These are phyloP conservation scores for Caenorhabditis sp. DNA, from an alignment of 2,888 invertebrate species.

Conservation along the genomic window DNA sequence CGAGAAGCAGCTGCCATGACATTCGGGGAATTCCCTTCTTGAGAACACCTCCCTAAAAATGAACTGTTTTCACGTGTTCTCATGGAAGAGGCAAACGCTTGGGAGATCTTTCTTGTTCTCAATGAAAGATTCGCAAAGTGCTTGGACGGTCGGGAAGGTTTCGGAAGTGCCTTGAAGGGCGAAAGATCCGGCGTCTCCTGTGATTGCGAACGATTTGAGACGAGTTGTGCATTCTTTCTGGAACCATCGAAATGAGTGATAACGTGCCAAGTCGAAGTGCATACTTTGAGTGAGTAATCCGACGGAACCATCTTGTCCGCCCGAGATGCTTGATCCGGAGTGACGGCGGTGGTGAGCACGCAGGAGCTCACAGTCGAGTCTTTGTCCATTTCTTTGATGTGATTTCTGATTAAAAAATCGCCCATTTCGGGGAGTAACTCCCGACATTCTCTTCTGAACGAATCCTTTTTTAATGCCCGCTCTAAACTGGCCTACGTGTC, in stretches of 20 bases:
- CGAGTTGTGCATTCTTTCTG: slow-evolving; percentile 14
- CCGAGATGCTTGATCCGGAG: not conserved
- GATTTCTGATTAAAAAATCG: slow-evolving; percentile 15
- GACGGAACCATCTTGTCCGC: not conserved
- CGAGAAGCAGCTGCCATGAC: slow-evolving; percentile 26
- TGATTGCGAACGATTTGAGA: slow-evolving; percentile 20
- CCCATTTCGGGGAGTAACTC: slow-evolving; percentile 13
- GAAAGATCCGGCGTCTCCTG: not conserved
- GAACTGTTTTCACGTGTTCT: not conserved
- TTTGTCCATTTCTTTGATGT: not conserved
- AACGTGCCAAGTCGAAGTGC: too few relatives aligned
- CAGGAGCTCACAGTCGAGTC: not conserved
- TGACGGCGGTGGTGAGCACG: slow-evolving; percentile 6
- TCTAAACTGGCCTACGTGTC: slow-evolving; percentile 8
- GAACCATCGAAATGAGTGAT: too few relatives aligned
- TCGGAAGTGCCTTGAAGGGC: slow-evolving; percentile 6
- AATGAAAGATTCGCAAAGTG: slow-evolving; percentile 2
- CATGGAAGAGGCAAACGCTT: too few relatives aligned
- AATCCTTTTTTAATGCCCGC: not conserved
- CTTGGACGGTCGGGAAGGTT: slow-evolving; percentile 10
- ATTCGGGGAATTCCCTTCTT: too few relatives aligned
- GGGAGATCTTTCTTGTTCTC: not conserved
- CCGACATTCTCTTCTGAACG: slow-evolving; percentile 20
- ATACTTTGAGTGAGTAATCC: not conserved
- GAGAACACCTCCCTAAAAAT: too few relatives aligned